Evolutionary conservation across 2,797 vertebrate species (phyloP), one percentile per base, ranked within the genome.

Genomic region (Phataginus tetradactyla): DNA sequence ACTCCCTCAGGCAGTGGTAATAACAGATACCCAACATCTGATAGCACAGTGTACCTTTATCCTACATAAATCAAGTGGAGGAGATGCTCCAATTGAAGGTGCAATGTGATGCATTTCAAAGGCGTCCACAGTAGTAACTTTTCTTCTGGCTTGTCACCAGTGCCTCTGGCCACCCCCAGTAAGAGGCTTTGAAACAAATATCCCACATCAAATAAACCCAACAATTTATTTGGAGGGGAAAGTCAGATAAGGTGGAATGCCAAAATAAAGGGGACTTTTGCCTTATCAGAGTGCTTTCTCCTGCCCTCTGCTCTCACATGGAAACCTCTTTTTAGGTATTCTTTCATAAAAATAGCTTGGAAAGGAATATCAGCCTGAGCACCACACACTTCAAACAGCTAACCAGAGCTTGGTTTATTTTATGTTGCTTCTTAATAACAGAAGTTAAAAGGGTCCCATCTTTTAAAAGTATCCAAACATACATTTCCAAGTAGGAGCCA

Each of bases 351-450:
- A 83, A 79, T 39, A 75, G 45, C 51, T 45, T 39, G 18, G 83
- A n/a, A 94, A 53, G 63, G 75, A 72, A 27, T 85, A 49, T 39
- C 42, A 59, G 42, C 71, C 78, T n/a, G 63, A 91, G 61, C 12
- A 74, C 32, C 51, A 86, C 12, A 59, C 6, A 39, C 49, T 78
- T 78, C 21, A 92, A 15, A 25, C 7, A 34, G 51, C n/a, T 90
- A 87, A 49, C 71, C 29, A 45, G 59, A 92, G 37, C 80, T 93
- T 85, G 85, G 53, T 80, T 84, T 83, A 27, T 57, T 95, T 94
- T 63, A 72, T 80, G 20, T 88, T 94, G 72, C 23, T 71, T 85
- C 77, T 96, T 94, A 89, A 51, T 71, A 92, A 68, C 12, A 45
- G 25, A 84, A 86, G 53, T 69, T 78, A 75, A 88, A 86, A 75